A percentile compares a stretch with the other conserved stretches of the same genome.
Conservation (phyloP, 1,140 invertebrate species). For the Solen grandis region DNA sequence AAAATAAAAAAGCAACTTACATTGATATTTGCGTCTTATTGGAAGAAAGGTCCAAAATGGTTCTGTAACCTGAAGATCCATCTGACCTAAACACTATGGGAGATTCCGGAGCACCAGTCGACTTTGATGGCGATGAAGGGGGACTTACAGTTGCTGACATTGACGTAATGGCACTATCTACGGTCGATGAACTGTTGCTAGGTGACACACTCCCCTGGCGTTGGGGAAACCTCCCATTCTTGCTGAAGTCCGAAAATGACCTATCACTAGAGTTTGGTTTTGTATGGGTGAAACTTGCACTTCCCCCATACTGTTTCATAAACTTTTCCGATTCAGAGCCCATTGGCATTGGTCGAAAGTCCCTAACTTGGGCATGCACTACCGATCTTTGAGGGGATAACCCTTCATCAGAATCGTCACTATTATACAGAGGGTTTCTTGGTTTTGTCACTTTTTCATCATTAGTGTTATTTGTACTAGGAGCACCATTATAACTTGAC, state of each 20-base stretch:
- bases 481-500: constrained; percentile 53
- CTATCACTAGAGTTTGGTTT: constrained; percentile 2
- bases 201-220: constrained; percentile 50
- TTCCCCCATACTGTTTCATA: constrained; percentile 44
- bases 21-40: neutral
- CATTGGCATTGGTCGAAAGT: constrained; percentile 43
- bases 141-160: constrained; percentile 41
- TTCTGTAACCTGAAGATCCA: constrained; percentile 27
- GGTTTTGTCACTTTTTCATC: constrained; percentile 5
- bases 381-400: constrained; percentile 39
- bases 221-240: neutral
- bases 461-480: constrained; percentile 15
- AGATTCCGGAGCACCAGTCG: constrained; percentile 15
- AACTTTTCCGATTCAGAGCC: constrained; percentile 46
- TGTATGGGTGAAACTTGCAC: constrained; percentile 27
- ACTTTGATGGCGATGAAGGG: constrained; percentile 45
- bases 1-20: constrained; percentile 37
- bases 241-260: constrained; percentile 18
- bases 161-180: constrained; percentile 53
- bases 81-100: constrained; percentile 34
- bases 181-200: constrained; percentile 50
- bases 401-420: constrained; percentile 44
- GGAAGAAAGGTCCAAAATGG: constrained; percentile 37
- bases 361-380: constrained; percentile 39
- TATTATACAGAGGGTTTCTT: constrained; percentile 50